Evolutionary conservation across 2,888 invertebrate species (phyloP), one percentile per base, ranked within the genome.

Genomic region (Agonopterix alstromeriana): DNA sequence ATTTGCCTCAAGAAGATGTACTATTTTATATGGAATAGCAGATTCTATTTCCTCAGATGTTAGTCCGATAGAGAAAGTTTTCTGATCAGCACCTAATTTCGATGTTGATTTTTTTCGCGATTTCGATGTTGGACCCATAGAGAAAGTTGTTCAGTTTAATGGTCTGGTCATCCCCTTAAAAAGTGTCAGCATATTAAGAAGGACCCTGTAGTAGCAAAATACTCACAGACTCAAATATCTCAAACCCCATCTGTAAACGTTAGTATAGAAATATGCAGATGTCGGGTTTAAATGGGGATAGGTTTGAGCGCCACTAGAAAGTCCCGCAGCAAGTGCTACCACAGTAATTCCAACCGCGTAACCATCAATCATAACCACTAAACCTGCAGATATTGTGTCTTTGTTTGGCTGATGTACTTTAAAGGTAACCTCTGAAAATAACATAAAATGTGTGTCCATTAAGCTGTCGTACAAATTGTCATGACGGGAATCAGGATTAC

Each of bases 161-260:
- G n/a, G n/a, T n/a, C n/a, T n/a, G n/a, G n/a, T n/a, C n/a, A n/a
- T n/a, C n/a, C n/a, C n/a, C n/a, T n/a, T n/a, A n/a, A n/a, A n/a
- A n/a, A n/a, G n/a, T n/a, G n/a, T n/a, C n/a, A n/a, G n/a, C n/a
- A n/a, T n/a, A n/a, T n/a, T n/a, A n/a, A n/a, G n/a, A n/a, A n/a
- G n/a, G n/a, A n/a, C 36, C 36, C 10, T 36, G 36, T 36, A 36
- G 36, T 36, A 10, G 3, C 36, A 9, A 10, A 11, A 10, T 10
- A 53, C 81, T 76, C 60, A 81, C 82, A 77, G 59, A 57, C 73
- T 75, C 8, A 79, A 47, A 61, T 80, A 70, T 56, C 81, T 58
- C n/a, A 79, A 53, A 2, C 56, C 63, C 82, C 82, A 82, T 62
- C 81, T 61, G 47, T 79, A 82, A 0, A 58, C 61, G 43, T 73